These are phyloP conservation scores for Drosophila parthenogenetica DNA, from an alignment of 2,888 invertebrate species.

Conservation along the genomic window DNA sequence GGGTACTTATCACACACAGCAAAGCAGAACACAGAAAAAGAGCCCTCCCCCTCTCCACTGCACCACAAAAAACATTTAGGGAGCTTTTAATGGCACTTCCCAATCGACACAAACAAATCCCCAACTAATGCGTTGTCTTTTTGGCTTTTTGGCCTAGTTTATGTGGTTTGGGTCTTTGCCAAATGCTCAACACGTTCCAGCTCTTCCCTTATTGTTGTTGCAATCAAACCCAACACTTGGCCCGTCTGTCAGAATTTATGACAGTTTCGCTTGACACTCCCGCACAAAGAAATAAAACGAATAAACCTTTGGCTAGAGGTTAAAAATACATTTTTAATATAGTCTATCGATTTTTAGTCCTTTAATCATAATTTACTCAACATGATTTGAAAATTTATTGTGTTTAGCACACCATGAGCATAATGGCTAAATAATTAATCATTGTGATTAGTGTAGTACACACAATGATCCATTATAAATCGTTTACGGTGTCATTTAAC, in stretches of 20 bases:
- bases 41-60: no score
- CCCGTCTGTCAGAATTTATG: constrained; percentile 65
- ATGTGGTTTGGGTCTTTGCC: constrained; percentile 55
- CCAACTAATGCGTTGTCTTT: constrained; percentile 37
- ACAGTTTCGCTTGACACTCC: constrained; percentile 66
- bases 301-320: background rate
- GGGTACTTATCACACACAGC: constrained; percentile 33
- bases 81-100: constrained; percentile 37
- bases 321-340: constrained; percentile 11
- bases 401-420: constrained; percentile 4
- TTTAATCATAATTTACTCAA: constrained; percentile 41
- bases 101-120: constrained; percentile 33
- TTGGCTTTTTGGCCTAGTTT: constrained; percentile 7
- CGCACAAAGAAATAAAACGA: background rate
- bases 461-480: constrained; percentile 11
- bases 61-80: constrained; percentile 5
- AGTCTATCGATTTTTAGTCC: no score
- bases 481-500: constrained; percentile 10
- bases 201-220: constrained; percentile 27
- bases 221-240: constrained; percentile 41
- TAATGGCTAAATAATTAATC: constrained; percentile 38
- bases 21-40: constrained; percentile 1
- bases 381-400: constrained; percentile 39
- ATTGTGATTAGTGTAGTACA: constrained; percentile 9
- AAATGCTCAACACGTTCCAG: constrained; percentile 73